Evolutionary conservation across 2,888 invertebrate species (phyloP).

Genomic region (Sericinus montela): DNA sequence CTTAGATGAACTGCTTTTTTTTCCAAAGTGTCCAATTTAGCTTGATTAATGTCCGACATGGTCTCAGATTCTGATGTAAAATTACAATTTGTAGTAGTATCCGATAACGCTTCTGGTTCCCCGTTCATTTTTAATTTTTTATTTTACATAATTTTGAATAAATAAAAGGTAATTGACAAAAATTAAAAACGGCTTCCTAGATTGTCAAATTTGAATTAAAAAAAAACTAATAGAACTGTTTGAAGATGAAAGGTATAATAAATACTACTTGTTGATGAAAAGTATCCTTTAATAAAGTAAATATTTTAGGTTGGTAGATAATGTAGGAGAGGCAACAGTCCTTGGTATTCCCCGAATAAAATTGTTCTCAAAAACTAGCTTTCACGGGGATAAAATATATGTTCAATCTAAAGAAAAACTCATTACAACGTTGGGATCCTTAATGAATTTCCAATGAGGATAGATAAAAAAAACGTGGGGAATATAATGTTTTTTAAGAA

Average conservation of each 20-base stretch:
- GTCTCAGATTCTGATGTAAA: constrained; percentile 55
- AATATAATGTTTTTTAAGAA: too few species aligned
- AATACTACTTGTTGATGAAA: too few species aligned
- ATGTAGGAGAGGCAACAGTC: too few species aligned
- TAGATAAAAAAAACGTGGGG: too few species aligned
- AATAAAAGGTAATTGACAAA: constrained; percentile 25
- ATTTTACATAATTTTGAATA: constrained; percentile 47
- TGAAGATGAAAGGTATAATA: neutral
- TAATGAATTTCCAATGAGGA: too few species aligned
- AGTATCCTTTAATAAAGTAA: too few species aligned
- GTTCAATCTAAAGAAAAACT: too few species aligned
- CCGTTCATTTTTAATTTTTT: constrained; percentile 51
- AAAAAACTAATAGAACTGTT: constrained; percentile 12
- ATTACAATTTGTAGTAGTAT: constrained; percentile 60
- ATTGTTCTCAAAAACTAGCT: too few species aligned
- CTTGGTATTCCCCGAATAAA: too few species aligned
- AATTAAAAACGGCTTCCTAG: neutral
- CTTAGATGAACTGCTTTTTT: constrained; percentile 72
- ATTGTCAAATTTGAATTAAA: constrained; percentile 13
- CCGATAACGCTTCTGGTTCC: constrained; percentile 60
- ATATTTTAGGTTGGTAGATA: too few species aligned
- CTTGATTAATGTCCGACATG: constrained; percentile 58
- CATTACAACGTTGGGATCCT: too few species aligned
- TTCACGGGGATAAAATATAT: too few species aligned
- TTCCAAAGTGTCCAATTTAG: constrained; percentile 64